phyloP scores from a whole-genome alignment of 1,140 invertebrate genomes.

The Meteorus sp. region DNA sequence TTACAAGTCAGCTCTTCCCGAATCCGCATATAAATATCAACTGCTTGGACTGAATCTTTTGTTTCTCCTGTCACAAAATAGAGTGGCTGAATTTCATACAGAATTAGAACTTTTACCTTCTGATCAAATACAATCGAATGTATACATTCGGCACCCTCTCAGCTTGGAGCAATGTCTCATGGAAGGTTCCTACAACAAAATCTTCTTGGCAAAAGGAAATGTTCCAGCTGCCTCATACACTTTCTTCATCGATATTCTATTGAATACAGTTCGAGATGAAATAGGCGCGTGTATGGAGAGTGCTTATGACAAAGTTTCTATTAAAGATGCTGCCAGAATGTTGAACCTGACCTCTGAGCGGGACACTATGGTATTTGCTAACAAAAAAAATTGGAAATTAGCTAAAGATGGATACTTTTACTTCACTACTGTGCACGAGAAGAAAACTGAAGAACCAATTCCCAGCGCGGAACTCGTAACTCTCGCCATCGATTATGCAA shows the following conservation, averaged over 20 bases:
- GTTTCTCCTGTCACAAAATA: slow-evolving; percentile 93
- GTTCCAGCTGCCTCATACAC: slow-evolving; percentile 96
- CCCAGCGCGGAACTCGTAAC: slow-evolving; percentile 88
- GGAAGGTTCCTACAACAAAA: slow-evolving; percentile 99
- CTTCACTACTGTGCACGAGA: slow-evolving; percentile 72
- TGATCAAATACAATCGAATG: slow-evolving; percentile 89
- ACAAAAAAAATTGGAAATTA: slow-evolving; percentile 80
- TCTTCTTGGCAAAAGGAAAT: slow-evolving; percentile 86
- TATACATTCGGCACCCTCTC: slow-evolving; percentile 93
- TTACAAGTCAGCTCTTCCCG: slow-evolving; percentile 87
- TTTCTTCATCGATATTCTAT: slow-evolving; percentile 95
- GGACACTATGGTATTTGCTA: slow-evolving; percentile 78
- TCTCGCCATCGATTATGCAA: slow-evolving; percentile 95
- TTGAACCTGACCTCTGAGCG: slow-evolving; percentile 81
- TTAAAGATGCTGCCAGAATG: slow-evolving; percentile 86
- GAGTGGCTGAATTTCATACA: slow-evolving; percentile 98
- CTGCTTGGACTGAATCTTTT: slow-evolving; percentile 93
- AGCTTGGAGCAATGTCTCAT: slow-evolving; percentile 98
- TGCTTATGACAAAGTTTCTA: slow-evolving; percentile 89
- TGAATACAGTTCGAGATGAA: slow-evolving; percentile 95
- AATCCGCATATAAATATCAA: slow-evolving; percentile 95
- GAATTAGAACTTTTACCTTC: slow-evolving; percentile 94
- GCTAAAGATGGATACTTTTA: slow-evolving; percentile 79
- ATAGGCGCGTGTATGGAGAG: slow-evolving; percentile 96
- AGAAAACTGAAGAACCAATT: slow-evolving; percentile 79